Percentiles rank a stretch among this genome's conserved stretches.
These are phyloP conservation scores for Dipodomys stephensi DNA, from an alignment of 2,113 vertebrate species.

Conservation along the genomic window DNA sequence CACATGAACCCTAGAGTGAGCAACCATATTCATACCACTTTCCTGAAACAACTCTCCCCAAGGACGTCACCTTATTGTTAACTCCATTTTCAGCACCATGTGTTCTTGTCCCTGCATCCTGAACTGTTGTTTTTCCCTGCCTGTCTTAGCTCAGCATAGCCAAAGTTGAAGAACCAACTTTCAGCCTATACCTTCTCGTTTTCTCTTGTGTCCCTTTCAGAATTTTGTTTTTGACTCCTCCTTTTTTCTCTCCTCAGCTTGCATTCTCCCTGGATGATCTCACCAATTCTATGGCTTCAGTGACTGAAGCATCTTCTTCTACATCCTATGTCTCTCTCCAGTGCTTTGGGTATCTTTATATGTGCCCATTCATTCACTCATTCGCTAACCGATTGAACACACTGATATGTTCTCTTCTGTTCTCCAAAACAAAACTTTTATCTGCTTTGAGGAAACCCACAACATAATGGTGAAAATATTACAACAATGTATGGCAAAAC, in stretches of 20 bases:
- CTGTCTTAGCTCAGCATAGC: neutral
- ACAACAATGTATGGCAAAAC: neutral
- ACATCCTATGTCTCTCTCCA: neutral
- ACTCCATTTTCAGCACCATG: neutral
- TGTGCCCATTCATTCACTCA: neutral
- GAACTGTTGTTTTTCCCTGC: neutral
- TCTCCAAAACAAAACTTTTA: neutral
- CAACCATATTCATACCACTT: neutral
- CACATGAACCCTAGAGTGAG: neutral
- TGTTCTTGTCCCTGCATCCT: neutral
- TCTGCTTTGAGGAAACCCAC: neutral
- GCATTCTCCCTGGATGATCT: neutral
- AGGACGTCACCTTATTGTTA: neutral
- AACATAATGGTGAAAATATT: neutral
- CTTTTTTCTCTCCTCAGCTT: neutral
- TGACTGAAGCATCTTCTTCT: neutral
- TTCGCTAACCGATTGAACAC: neutral
- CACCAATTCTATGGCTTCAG: neutral
- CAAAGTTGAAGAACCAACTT: neutral
- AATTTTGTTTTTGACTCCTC: neutral
- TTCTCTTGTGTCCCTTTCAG: accelerated
- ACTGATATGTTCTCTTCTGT: neutral
- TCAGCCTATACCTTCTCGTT: neutral
- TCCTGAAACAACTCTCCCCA: neutral
- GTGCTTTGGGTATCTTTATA: neutral